These are phyloP conservation scores for Diuraphis noxia DNA, from an alignment of 1,140 invertebrate genomes.

Conservation along the genomic window DNA sequence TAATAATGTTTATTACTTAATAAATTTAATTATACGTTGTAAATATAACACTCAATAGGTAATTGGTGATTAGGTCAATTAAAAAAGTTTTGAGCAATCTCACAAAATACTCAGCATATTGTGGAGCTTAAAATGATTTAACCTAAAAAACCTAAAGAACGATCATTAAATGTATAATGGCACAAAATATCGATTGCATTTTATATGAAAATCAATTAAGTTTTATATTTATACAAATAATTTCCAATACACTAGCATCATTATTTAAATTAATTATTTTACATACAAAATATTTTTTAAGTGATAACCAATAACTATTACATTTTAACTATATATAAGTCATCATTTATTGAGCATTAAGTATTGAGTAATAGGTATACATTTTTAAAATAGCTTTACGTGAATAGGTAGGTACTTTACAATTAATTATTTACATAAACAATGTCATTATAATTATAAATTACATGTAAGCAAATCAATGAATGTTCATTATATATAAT, in stretches of 20 bases:
- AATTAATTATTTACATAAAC: neutral
- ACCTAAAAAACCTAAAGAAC: neutral
- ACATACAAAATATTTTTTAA: neutral
- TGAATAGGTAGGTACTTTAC: neutral
- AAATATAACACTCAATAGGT: neutral
- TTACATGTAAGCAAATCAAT: neutral
- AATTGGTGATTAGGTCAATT: neutral
- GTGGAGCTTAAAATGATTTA: neutral
- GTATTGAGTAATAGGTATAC: neutral
- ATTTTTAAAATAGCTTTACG: neutral
- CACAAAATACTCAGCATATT: neutral
- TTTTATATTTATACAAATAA: neutral
- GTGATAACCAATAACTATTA: neutral
- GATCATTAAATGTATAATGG: neutral
- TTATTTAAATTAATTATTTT: neutral
- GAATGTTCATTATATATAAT: neutral
- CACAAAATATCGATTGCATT: neutral
- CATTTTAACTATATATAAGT: neutral
- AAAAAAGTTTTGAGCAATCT: neutral
- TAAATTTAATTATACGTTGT: neutral
- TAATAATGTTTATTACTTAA: neutral
- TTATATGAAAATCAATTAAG: neutral
- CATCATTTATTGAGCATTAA: neutral
- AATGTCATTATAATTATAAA: neutral
- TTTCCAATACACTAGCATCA: neutral